Base-by-base conservation (phyloP, 2,888 invertebrate genomes). In the Lissonota sp. region DNA sequence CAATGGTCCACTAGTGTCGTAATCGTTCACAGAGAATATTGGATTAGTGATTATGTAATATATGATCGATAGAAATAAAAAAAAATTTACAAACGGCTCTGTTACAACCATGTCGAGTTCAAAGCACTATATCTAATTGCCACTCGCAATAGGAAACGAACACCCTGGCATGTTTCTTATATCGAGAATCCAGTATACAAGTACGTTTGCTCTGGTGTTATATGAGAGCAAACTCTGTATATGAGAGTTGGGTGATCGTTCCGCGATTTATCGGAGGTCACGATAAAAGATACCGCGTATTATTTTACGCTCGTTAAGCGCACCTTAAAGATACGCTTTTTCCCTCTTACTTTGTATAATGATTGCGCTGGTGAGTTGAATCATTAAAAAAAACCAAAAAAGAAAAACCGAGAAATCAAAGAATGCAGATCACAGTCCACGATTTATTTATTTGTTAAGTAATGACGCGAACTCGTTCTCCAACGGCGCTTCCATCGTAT, bases 221-320 rank as follows among this genome's bases (percentile, higher is more conserved):
- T n/a, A n/a, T n/a, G n/a, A n/a, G n/a, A n/a, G n/a, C n/a, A n/a
- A n/a, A n/a, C n/a, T n/a, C n/a, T n/a, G n/a, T n/a, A n/a, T n/a
- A n/a, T n/a, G n/a, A 70, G 46, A 64, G 64, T 71, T 77, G 77
- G 71, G 64, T 63, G 77, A 63, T 77, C 64, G 40, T 26, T 62
- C 16, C 40, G 60, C 70, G 57, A 77, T 57, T 55, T 39, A 26
- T 26, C 40, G 57, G 71, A 66, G 77, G 71, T 71, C 66, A 66
- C 58, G 64, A 66, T 10, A 46, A 10, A 58, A 64, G 64, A 71
- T 66, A 64, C 26, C 10, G 14, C 71, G 51, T 39, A 57, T 77
- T 71, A 53, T 71, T 78, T 66, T 60, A 7, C 71, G 37, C 42
- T 66, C 42, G 12, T 64, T 66, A 66, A 60, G 16, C 60, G 42